Base-by-base conservation (phyloP, 2,113 vertebrate genomes). In the Acrocephalus arundinaceus region DNA sequence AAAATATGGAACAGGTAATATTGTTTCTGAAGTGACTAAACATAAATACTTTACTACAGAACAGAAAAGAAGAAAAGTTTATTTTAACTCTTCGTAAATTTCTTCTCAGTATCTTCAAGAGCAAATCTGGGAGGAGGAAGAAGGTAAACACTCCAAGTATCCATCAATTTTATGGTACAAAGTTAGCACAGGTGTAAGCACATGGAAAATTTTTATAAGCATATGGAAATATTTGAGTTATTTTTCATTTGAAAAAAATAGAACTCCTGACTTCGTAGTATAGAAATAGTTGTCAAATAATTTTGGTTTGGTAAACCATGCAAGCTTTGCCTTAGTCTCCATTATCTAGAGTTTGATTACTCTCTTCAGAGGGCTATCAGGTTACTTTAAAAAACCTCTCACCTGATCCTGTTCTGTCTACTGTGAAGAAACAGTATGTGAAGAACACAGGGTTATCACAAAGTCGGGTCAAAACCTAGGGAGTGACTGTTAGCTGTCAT, bases 291-390 rank as follows among this genome's bases (percentile, higher is more conserved):
- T 70, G 61, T 17, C 45, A 85, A 62, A 85, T 33, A 39, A 31
- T 90, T 91, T 39, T 58, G 25, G 33, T 91, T 39, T 58, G 25
- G 33, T 74, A 94, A 95, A 61, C 33, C 15, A 4, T 10, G 15
- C 23, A 73, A 84, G 24, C 30, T 81, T 70, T 77, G 33, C 35
- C 85, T 52, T 31, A 54, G 49, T 54, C 22, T 74, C 54, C 58
- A 84, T 77, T 95, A 94, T 63, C 93, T 93, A 49, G 16, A 80
- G 35, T 58, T 86, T 66, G 62, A 84, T 84, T 62, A 83, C 67
- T 41, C 45, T 63, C 85, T 39, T 63, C 65, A 87, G 61, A 84
- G 35, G 28, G 12, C 57, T 30, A 33, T 61, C 11, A 41, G 22
- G 73, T 76, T 76, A 75, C 80, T 77, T 46, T 3, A 61, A 72